Percentiles rank a stretch among this genome's conserved stretches.
These are phyloP conservation scores for Sinhomidia bicolor DNA, from an alignment of 2,888 invertebrate species.

Conservation along the genomic window DNA sequence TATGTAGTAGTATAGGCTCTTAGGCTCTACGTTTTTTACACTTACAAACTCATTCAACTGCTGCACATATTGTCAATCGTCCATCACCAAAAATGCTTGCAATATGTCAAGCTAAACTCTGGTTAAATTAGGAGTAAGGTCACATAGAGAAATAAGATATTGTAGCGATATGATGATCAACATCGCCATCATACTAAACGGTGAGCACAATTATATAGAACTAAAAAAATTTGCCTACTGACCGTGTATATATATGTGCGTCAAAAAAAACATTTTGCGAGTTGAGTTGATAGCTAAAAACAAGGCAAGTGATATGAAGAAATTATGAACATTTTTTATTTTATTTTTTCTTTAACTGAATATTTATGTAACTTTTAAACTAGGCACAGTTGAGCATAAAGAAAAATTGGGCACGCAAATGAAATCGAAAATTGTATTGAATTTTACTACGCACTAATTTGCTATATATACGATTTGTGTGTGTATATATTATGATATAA, in stretches of 20 bases:
- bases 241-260: too few relatives aligned
- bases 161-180: too few relatives aligned
- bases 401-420: neutral
- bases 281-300: too few relatives aligned
- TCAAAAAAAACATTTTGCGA: too few relatives aligned
- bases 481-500: too few relatives aligned
- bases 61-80: constrained; percentile 29
- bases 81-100: constrained; percentile 27
- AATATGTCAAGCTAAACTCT: constrained; percentile 30
- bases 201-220: too few relatives aligned
- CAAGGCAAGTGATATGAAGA: neutral
- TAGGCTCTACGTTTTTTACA: too few relatives aligned
- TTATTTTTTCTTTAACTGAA: neutral
- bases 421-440: neutral
- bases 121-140: constrained; percentile 71
- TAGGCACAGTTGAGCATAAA: neutral
- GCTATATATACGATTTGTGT: too few relatives aligned
- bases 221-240: too few relatives aligned
- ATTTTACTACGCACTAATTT: neutral
- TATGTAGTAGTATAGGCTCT: neutral
- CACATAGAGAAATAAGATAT: neutral
- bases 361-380: neutral
- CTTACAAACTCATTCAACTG: neutral
- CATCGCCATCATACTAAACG: too few relatives aligned
- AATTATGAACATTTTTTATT: neutral